Conservation (phyloP, 64 coral and sea anemone species). For the Montipora cactus region DNA sequence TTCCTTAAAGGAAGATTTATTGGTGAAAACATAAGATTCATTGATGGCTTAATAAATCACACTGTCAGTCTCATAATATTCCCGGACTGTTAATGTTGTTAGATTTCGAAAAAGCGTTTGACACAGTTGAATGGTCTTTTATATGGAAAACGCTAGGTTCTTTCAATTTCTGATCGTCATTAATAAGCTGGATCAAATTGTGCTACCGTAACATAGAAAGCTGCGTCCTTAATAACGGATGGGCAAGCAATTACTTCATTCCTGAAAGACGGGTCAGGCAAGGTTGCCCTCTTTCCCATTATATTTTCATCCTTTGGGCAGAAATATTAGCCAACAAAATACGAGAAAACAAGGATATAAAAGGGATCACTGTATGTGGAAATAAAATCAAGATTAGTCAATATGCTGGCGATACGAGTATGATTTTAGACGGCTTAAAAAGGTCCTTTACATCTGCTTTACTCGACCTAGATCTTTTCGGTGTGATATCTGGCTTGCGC, state of each 20-base stretch:
- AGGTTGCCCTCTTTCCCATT: constrained; percentile 49
- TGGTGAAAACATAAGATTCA: background rate
- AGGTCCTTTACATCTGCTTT: background rate
- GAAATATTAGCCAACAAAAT: constrained; percentile 35
- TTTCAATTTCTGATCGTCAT: constrained; percentile 47
- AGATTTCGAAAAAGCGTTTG: too few relatives aligned
- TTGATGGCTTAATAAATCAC: background rate
- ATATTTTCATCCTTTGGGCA: constrained; percentile 61
- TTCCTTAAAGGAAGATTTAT: background rate
- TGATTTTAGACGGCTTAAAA: constrained; percentile 29
- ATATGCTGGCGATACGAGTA: constrained; percentile 68
- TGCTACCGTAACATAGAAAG: background rate
- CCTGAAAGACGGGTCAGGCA: constrained; percentile 54
- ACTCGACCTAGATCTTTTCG: too few relatives aligned
- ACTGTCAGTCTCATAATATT: too few relatives aligned
- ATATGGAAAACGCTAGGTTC: constrained; percentile 21
- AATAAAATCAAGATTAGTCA: constrained; percentile 4
- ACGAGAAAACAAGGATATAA: too few relatives aligned
- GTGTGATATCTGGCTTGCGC: too few relatives aligned
- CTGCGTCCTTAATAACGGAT: constrained; percentile 45
- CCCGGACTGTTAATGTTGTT: too few relatives aligned
- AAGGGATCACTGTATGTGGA: too few relatives aligned
- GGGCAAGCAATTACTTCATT: constrained; percentile 18
- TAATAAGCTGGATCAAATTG: background rate
- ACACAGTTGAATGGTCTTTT: constrained; percentile 29